Evolutionary conservation across 2,888 invertebrate genomes (phyloP).

Genomic region (Zaprionus obscuricornis): DNA sequence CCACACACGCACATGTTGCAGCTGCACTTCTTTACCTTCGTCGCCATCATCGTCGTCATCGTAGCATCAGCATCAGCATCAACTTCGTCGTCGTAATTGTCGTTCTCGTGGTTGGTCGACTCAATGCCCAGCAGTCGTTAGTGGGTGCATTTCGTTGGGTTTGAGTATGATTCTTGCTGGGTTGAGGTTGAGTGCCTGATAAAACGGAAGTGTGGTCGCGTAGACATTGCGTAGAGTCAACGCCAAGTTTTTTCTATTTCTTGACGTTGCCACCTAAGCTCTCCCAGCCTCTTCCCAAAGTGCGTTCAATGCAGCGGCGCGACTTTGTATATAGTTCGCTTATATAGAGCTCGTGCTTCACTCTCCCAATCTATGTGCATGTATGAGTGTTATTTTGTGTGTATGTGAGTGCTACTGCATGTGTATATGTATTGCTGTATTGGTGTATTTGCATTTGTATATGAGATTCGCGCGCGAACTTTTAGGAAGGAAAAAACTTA

Average conservation of each 20-base stretch:
- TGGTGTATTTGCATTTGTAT: conserved; percentile 21
- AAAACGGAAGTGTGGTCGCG: conserved; percentile 67
- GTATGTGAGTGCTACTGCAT: conserved; percentile 9
- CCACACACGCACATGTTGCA: conserved; percentile 35
- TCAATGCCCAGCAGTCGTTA: conserved; percentile 23
- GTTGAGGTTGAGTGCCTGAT: conserved; percentile 7
- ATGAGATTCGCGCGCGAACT: conserved; percentile 67
- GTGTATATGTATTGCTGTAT: not conserved
- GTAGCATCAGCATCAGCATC: conserved; percentile 21
- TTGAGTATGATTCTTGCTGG: conserved; percentile 11
- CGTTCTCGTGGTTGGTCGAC: conserved; percentile 70
- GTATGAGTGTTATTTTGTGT: not conserved
- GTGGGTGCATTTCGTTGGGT: conserved; percentile 16
- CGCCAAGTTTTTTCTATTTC: conserved; percentile 74
- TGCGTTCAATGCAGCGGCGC: conserved; percentile 47
- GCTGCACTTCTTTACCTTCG: conserved; percentile 55
- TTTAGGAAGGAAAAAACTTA: conserved; percentile 71
- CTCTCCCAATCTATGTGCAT: conserved; percentile 5
- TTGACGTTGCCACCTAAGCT: conserved; percentile 31
- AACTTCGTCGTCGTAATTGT: conserved; percentile 32
- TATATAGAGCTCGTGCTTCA: conserved; percentile 31
- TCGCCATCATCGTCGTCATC: conserved; percentile 31
- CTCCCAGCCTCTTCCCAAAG: conserved; percentile 12
- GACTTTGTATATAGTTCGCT: conserved; percentile 48
- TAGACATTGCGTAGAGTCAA: conserved; percentile 72